Evolutionary conservation across 2,113 vertebrate species (phyloP), one percentile per base, ranked within the genome.

Genomic region (Mustela lutreola): DNA sequence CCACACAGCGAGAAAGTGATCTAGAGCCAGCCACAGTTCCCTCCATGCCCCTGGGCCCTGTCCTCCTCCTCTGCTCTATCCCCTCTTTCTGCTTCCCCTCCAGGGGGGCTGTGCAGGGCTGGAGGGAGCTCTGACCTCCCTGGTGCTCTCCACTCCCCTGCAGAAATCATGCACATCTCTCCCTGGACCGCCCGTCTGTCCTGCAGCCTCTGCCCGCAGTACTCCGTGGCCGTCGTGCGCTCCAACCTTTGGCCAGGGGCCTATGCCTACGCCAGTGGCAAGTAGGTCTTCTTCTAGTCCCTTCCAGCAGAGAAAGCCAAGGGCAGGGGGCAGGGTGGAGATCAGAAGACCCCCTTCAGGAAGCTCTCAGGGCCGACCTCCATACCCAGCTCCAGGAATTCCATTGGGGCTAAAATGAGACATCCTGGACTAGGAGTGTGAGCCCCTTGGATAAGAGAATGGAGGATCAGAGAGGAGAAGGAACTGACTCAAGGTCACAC

Each of bases 191-290:
- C 94, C 42, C 99, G 90, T 71, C 21, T 99, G 48, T 99, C 99
- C n/a, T 99, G 99, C 84, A 96, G 36, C 42, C 98, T 99, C 56
- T 99, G 98, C 36, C 91, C 98, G 4, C 99, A 99, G 97, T 99
- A 99, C 93, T 99, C 99, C 5, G 85, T 99, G 28, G 99, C 99
- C 0, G 86, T 99, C 39, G 97, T 99, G 60, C 98, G 98, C 50
- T 99, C 99, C 67, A 99, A 99, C 89, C 99, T 99, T 90, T 99
- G 99, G 99, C 99, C 99, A 0, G 99, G 99, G 5, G 99, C 99
- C 2, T 98, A 98, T 16, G 96, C 99, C 33, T 99, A 99, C 11
- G 98, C 98, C 36, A 98, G 42, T 42, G 99, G 99, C 97, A 99
- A 99, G 99, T 99, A 99, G 95, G 99, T 82, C 48, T 67, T 42